Conservation (phyloP, 2,888 invertebrate species). For the Catocala nupta region DNA sequence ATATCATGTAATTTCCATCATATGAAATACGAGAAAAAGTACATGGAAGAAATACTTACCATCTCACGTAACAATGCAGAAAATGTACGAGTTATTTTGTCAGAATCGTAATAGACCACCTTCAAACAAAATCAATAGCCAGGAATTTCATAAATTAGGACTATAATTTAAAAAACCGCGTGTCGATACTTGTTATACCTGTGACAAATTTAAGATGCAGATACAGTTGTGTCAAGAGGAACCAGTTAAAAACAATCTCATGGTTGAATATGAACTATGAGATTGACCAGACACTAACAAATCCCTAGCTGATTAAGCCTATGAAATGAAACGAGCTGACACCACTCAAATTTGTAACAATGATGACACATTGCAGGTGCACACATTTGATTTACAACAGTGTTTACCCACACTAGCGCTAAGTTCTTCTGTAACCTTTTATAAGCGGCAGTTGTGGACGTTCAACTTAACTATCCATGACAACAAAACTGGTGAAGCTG, state of each 20-base stretch:
- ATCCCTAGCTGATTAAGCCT: neutral
- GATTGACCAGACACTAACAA: too few relatives aligned
- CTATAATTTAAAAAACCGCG: slow-evolving; percentile 6
- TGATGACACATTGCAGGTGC: neutral
- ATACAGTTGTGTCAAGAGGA: neutral
- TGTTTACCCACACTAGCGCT: slow-evolving; percentile 26
- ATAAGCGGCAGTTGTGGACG: slow-evolving; percentile 35
- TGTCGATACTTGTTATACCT: neutral
- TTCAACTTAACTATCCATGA: slow-evolving; percentile 35
- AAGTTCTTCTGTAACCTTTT: slow-evolving; percentile 27
- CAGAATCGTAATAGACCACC: neutral
- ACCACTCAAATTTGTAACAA: neutral
- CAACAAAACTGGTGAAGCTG: neutral
- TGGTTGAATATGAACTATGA: too few relatives aligned
- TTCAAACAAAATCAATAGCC: neutral
- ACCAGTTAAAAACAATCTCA: neutral
- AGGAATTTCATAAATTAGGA: neutral
- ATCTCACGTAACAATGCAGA: neutral
- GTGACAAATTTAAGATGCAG: neutral
- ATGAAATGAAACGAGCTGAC: neutral
- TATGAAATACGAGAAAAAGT: neutral
- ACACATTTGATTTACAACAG: slow-evolving; percentile 15
- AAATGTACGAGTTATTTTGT: slow-evolving; percentile 3
- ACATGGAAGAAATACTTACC: slow-evolving; percentile 3
- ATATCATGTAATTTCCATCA: slow-evolving; percentile 1